Conservation (phyloP, 2,888 invertebrate species). For the Lasioglossum morio region DNA sequence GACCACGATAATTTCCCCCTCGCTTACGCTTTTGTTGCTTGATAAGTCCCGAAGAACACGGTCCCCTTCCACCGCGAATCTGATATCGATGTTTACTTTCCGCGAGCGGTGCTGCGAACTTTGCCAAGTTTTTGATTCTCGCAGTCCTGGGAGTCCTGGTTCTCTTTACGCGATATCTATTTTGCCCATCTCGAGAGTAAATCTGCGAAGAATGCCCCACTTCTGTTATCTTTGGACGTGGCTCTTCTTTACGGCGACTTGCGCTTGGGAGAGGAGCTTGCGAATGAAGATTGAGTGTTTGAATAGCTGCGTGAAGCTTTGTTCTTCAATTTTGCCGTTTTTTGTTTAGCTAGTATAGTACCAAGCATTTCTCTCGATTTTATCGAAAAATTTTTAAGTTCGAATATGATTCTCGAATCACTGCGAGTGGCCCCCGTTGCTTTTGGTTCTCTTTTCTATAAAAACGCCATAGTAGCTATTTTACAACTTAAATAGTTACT, state of each 20-base stretch:
- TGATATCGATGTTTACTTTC: not conserved
- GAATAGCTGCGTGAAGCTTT: not conserved
- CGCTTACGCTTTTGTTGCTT: not conserved
- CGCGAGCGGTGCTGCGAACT: not conserved
- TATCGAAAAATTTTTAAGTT: not conserved
- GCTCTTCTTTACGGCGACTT: not conserved
- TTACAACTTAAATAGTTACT: not conserved
- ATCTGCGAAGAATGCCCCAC: not conserved
- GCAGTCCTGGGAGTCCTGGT: not conserved
- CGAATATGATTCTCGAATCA: too few relatives aligned
- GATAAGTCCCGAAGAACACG: not conserved
- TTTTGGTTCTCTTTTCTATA: not conserved
- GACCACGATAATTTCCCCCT: constrained; percentile 21
- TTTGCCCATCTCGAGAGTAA: not conserved
- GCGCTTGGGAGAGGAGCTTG: not conserved
- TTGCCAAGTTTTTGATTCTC: constrained; percentile 12
- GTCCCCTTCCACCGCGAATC: not conserved
- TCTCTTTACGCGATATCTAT: not conserved
- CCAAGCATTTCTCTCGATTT: not conserved
- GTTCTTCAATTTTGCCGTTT: not conserved
- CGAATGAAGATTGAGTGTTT: not conserved
- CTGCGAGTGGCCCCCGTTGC: too few relatives aligned
- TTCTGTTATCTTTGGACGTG: constrained; percentile 1
- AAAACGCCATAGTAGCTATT: not conserved
- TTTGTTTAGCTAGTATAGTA: not conserved